These are phyloP conservation scores for Solea senegalensis DNA, from an alignment of 2,113 vertebrate genomes.

Conservation along the genomic window DNA sequence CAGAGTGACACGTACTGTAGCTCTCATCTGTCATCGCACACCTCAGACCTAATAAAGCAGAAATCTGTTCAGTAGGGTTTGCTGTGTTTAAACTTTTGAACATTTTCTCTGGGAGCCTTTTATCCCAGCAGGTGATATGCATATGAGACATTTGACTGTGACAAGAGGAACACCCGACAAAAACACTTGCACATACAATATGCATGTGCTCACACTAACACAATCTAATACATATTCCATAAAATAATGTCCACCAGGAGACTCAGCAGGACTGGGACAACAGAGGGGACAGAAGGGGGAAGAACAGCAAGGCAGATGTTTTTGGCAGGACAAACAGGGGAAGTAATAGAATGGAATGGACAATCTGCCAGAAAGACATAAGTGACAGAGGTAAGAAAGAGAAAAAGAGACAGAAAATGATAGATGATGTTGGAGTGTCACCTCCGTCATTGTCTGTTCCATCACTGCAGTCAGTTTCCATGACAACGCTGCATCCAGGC, in stretches of 20 bases:
- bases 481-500: constrained; percentile 92
- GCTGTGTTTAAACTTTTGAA: constrained; percentile 56
- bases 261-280: constrained; percentile 59
- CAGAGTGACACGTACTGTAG: constrained; percentile 23
- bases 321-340: constrained; percentile 30
- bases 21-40: constrained; percentile 47
- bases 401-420: constrained; percentile 66
- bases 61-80: constrained; percentile 35
- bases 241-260: constrained; percentile 64
- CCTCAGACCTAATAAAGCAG: constrained; percentile 21
- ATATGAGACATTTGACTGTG: constrained; percentile 74
- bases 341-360: constrained; percentile 41
- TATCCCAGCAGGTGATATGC: constrained; percentile 68
- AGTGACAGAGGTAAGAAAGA: constrained; percentile 45
- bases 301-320: constrained; percentile 45
- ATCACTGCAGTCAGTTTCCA: constrained; percentile 98
- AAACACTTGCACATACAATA: constrained; percentile 15
- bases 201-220: constrained; percentile 22
- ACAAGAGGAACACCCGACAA: constrained; percentile 43
- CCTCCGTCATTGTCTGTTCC: constrained; percentile 97
- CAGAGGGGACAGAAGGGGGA: constrained; percentile 24
- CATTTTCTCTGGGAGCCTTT: constrained; percentile 46
- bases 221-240: constrained; percentile 46
- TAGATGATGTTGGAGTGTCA: constrained; percentile 77
- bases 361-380: constrained; percentile 40